Percentiles rank a stretch among this genome's conserved stretches.
phyloP scores from a whole-genome alignment of 1,140 invertebrate species.

The Dryas iulia region DNA sequence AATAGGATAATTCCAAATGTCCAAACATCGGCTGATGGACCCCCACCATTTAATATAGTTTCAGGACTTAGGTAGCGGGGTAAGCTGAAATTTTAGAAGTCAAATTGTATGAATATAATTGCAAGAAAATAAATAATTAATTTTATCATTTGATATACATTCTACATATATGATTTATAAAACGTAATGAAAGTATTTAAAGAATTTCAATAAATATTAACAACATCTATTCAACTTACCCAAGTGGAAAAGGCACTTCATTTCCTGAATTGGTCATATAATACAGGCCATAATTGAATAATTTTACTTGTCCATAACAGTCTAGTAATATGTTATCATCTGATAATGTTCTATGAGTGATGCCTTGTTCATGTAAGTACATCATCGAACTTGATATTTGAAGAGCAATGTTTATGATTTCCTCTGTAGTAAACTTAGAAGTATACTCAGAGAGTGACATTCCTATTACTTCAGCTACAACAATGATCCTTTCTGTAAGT shows the following conservation, averaged over 20 bases:
- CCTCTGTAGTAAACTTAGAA: conserved; percentile 74
- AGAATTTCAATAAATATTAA: background rate
- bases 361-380: conserved; percentile 86
- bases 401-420: conserved; percentile 82
- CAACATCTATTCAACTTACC: conserved; percentile 81
- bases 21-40: conserved; percentile 93
- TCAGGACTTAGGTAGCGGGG: conserved; percentile 94
- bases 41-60: conserved; percentile 85
- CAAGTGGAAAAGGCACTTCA: conserved; percentile 95
- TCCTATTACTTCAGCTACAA: conserved; percentile 93
- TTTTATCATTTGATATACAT: too few species aligned
- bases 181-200: too few species aligned
- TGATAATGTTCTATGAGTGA: conserved; percentile 90
- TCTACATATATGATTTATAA: too few species aligned
- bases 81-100: conserved; percentile 43
- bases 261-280: conserved; percentile 93
- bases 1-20: conserved; percentile 93
- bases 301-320: conserved; percentile 86
- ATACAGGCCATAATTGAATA: conserved; percentile 96
- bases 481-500: conserved; percentile 90
- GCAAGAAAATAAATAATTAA: too few species aligned
- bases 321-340: conserved; percentile 92
- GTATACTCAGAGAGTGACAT: conserved; percentile 79
- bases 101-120: background rate
- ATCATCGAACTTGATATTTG: conserved; percentile 88